Evolutionary conservation across 2,888 invertebrate species (phyloP), one percentile per base, ranked within the genome.

Genomic region (Hirtodrosophila histrioides): DNA sequence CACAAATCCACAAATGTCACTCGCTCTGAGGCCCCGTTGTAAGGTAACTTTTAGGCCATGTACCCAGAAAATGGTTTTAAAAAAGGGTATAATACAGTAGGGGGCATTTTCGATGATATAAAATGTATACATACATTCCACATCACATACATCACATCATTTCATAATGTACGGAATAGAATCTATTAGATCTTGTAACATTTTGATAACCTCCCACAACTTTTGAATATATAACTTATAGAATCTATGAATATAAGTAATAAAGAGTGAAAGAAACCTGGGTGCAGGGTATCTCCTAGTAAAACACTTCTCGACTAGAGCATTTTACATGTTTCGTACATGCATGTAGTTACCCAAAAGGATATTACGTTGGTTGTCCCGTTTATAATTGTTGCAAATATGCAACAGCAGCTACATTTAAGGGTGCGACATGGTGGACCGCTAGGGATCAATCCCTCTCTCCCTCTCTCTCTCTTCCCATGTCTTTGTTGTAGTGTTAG

Each of bases 371-470:
- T 55, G 43, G 41, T 44, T 62, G 57, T 55, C 41, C 74, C 55
- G 55, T 49, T 74, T 58, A 54, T 64, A 80, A 80, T 85, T 80
- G 79, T 80, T 85, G 79, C 82, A 63, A 61, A 61, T 64, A 76
- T 74, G 70, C 84, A 76, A 67, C 68, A 79, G 66, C 70, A 66
- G 64, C 66, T 36, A 48, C 17, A 27, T 48, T 68, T 63, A 68
- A 43, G 75, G 75, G 68, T 68, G 80, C 61, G 43, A 50, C 75
- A 41, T 48, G 54, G 66, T 54, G 49, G 48, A 43, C 50, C 72
- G 66, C 39, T 33, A 51, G 48, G 70, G 58, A 60, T 60, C 58
- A 44, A 39, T 53, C 51, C 33, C 11, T 37, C 45, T 54, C 17
- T 23, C n/a, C 39, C 24, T 12, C 9, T 49, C 24, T 35, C n/a